phyloP scores from a whole-genome alignment of 2,797 vertebrate genomes.

The Smutsia temminckii region DNA sequence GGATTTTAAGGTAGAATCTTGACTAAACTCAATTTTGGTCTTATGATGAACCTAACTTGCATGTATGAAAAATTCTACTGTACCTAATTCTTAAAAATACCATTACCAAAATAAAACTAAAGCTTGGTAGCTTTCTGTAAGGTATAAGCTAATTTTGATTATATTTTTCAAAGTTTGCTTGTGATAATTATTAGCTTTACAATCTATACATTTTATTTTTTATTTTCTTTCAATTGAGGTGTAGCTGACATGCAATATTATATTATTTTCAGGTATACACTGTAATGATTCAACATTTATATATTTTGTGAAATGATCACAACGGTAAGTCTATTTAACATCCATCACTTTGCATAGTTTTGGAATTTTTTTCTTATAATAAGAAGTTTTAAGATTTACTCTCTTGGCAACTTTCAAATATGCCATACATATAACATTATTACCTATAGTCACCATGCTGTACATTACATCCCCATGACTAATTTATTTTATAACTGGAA shows the following conservation, averaged over 20 bases:
- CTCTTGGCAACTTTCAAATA: not conserved
- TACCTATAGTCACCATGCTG: not conserved
- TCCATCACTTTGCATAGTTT: not conserved
- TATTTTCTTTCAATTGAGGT: not conserved
- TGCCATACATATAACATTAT: not conserved
- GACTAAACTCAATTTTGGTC: not conserved
- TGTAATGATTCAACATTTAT: not conserved
- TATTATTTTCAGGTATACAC: not conserved
- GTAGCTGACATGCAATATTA: not conserved
- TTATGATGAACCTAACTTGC: not conserved
- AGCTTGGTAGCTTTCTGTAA: not conserved
- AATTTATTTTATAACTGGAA: not conserved
- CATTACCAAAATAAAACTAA: not conserved
- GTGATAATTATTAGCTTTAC: not conserved
- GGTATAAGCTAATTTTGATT: not conserved
- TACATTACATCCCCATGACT: not conserved
- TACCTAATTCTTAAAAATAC: not conserved
- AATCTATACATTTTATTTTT: not conserved
- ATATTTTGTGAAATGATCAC: not conserved
- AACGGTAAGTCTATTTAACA: not conserved
- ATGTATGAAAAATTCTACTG: not conserved
- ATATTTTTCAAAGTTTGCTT: not conserved
- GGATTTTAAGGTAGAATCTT: conserved; percentile 17
- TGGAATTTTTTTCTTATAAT: not conserved
- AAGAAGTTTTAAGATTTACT: not conserved